Conservation (phyloP, 2,888 invertebrate genomes). For the Tetheella fluctuosa region DNA sequence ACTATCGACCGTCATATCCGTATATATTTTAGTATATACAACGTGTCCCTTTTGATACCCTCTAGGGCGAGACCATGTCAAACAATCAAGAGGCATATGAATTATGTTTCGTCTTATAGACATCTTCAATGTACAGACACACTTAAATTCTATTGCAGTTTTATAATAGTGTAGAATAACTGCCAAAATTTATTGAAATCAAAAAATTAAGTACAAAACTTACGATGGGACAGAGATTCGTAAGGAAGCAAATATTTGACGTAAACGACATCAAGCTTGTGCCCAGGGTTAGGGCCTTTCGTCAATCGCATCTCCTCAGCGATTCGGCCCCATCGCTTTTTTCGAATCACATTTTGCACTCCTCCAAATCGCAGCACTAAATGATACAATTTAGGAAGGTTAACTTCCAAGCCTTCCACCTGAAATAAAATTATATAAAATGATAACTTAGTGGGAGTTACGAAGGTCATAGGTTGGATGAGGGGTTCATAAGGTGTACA, state of each 20-base stretch:
- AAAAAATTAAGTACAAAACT: constrained; percentile 38
- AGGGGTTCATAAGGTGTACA: constrained; percentile 40
- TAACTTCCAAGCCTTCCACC: constrained; percentile 96
- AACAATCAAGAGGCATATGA: too few species aligned
- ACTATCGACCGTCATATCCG: too few species aligned
- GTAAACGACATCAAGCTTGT: constrained; percentile 94
- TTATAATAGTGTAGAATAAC: too few species aligned
- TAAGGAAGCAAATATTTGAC: constrained; percentile 96
- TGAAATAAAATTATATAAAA: constrained; percentile 54
- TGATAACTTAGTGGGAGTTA: too few species aligned
- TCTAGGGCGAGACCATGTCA: too few species aligned
- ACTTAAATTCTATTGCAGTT: too few species aligned
- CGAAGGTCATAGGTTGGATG: too few species aligned
- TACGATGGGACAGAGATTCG: constrained; percentile 90
- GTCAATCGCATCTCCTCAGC: constrained; percentile 95
- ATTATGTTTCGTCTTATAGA: too few species aligned
- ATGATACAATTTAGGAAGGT: constrained; percentile 93
- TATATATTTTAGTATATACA: too few species aligned
- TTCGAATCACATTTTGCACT: constrained; percentile 92
- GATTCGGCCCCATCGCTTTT: constrained; percentile 94
- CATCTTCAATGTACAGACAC: too few species aligned
- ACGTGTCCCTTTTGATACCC: too few species aligned
- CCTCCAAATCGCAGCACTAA: constrained; percentile 94
- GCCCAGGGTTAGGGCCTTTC: constrained; percentile 90
- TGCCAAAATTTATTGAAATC: too few species aligned